Evolutionary conservation across 2,888 invertebrate genomes (phyloP).

Genomic region (Tipula lateralis): DNA sequence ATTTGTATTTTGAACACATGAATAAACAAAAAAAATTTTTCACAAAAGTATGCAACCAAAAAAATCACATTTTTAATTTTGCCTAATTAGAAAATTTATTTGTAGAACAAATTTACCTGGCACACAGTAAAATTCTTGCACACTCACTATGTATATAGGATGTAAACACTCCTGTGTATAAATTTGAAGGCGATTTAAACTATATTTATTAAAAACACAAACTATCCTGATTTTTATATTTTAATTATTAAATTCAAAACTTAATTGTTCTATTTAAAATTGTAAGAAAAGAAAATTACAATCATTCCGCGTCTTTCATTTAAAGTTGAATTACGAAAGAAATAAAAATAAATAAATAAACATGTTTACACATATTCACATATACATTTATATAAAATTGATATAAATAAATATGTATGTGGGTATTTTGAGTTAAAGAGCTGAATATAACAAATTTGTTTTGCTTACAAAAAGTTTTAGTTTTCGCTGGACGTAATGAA

Average conservation of each 20-base stretch:
- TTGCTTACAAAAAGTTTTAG: not conserved
- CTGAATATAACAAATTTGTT: not conserved
- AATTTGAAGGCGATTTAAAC: not conserved
- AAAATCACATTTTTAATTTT: not conserved
- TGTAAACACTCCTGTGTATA: not conserved
- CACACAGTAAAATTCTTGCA: not conserved
- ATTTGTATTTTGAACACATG: conserved; percentile 13
- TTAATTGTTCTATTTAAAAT: not conserved
- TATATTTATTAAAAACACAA: not conserved
- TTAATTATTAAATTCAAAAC: not conserved
- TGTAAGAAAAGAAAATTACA: conserved; percentile 15
- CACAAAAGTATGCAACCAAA: not conserved
- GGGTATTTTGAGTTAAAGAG: not conserved
- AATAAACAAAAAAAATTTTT: not conserved
- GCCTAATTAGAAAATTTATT: not conserved
- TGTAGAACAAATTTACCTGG: conserved; percentile 2
- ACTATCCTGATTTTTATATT: not conserved
- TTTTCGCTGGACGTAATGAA: not conserved
- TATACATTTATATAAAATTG: not conserved
- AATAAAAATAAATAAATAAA: conserved; percentile 24
- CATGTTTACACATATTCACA: conserved; percentile 19
- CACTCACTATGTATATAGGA: not conserved
- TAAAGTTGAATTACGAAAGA: conserved; percentile 24
- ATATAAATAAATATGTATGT: not conserved
- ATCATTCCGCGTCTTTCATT: conserved; percentile 24